These are phyloP conservation scores for Latrodectus hesperus DNA, from an alignment of 2,888 invertebrate genomes.

Conservation along the genomic window DNA sequence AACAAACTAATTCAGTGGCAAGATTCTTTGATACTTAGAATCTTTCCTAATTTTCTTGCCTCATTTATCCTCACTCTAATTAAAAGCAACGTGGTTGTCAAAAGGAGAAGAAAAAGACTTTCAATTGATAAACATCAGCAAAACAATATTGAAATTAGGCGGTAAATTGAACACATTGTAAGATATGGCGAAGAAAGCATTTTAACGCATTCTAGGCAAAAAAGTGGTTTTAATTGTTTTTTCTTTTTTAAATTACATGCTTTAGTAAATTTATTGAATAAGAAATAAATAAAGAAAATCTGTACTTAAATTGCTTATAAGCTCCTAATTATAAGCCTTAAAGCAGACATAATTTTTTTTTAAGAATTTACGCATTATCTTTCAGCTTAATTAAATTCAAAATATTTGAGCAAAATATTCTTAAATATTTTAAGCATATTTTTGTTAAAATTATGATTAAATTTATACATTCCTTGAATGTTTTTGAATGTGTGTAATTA, in stretches of 20 bases:
- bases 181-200: conserved; percentile 7
- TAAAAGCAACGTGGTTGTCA: conserved; percentile 10
- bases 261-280: conserved; percentile 6
- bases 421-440: too few relatives aligned
- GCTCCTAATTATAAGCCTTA: too few relatives aligned
- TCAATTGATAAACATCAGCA: conserved; percentile 28
- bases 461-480: too few relatives aligned
- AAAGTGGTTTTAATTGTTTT: not conserved
- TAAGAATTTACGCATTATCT: too few relatives aligned
- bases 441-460: too few relatives aligned
- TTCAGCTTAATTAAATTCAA: too few relatives aligned
- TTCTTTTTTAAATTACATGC: conserved; percentile 13
- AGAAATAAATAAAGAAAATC: too few relatives aligned
- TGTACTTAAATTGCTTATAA: too few relatives aligned
- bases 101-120: not conserved
- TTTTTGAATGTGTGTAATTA: too few relatives aligned
- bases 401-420: too few relatives aligned
- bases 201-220: conserved; percentile 23
- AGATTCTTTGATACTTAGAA: not conserved
- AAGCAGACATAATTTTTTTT: too few relatives aligned
- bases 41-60: not conserved
- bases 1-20: conserved; percentile 10
- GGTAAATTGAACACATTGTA: conserved; percentile 37
- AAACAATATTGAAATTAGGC: conserved; percentile 49
- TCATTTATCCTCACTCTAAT: conserved; percentile 13